These are phyloP conservation scores for Zhuqinia jingwanae DNA, from an alignment of 2,888 invertebrate species.

Conservation along the genomic window DNA sequence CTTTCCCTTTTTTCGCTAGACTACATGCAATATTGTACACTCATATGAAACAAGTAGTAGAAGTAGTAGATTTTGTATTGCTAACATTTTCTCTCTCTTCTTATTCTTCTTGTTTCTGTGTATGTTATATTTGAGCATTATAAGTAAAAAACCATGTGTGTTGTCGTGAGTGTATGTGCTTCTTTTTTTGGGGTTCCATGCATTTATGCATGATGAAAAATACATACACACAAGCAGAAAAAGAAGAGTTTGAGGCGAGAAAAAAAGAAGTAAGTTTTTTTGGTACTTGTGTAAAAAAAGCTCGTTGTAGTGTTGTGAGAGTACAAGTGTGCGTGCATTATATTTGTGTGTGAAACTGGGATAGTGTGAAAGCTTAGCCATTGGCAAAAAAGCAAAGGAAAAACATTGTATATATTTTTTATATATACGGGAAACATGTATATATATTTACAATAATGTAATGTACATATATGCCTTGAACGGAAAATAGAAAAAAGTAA, in stretches of 20 bases:
- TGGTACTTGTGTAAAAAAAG: too few species aligned
- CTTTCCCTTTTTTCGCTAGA: slow-evolving; percentile 35
- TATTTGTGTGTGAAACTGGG: slow-evolving; percentile 60
- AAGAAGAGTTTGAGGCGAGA: slow-evolving; percentile 10
- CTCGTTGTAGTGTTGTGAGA: too few species aligned
- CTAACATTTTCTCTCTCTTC: slow-evolving; percentile 39
- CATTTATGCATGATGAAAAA: background rate
- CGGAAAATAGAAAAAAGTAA: slow-evolving; percentile 37
- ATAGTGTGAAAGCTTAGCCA: slow-evolving; percentile 67
- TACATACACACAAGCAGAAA: background rate
- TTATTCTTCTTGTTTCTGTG: background rate
- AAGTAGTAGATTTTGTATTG: slow-evolving; percentile 43
- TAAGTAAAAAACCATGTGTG: background rate
- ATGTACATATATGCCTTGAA: background rate
- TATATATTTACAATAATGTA: background rate
- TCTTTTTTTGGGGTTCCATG: background rate
- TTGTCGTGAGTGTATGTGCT: too few species aligned
- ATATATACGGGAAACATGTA: background rate
- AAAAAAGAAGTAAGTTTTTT: background rate
- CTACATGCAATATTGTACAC: background rate
- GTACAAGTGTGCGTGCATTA: slow-evolving; percentile 38
- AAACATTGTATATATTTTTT: background rate
- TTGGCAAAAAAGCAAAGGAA: slow-evolving; percentile 42
- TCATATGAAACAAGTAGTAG: too few species aligned
- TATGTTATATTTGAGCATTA: background rate